These are phyloP conservation scores for Cheilosia urbana DNA, from an alignment of 2,888 invertebrate genomes.

Conservation along the genomic window DNA sequence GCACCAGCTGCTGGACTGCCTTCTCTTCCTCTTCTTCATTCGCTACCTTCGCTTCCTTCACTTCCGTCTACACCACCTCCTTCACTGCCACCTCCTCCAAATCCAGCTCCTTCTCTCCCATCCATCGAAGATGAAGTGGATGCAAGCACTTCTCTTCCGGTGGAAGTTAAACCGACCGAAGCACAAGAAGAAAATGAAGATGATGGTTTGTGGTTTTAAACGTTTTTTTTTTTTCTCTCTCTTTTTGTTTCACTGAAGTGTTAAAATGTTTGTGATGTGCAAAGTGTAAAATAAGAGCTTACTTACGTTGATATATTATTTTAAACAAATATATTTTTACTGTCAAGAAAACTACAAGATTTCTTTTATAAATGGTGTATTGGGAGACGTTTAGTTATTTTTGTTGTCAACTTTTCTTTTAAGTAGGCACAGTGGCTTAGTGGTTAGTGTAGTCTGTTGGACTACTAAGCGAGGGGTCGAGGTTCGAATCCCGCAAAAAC, in stretches of 20 bases:
- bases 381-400: no score
- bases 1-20: background rate
- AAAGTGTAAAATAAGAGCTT: slow-evolving; percentile 57
- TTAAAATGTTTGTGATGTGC: slow-evolving; percentile 33
- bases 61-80: background rate
- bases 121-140: slow-evolving; percentile 33
- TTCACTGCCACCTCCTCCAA: background rate
- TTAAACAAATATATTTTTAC: slow-evolving; percentile 37
- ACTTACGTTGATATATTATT: slow-evolving; percentile 45
- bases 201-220: slow-evolving; percentile 70
- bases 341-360: background rate
- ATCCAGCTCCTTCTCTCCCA: slow-evolving; percentile 7
- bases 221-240: background rate
- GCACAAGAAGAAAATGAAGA: slow-evolving; percentile 68
- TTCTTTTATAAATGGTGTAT: no score
- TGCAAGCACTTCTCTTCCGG: background rate
- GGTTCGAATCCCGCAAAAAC: no score
- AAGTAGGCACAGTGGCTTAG: no score
- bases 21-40: background rate
- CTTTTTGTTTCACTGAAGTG: background rate
- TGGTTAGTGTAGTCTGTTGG: no score
- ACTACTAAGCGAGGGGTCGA: no score
- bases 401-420: no score
- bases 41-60: slow-evolving; percentile 12
- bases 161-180: slow-evolving; percentile 75